These are phyloP conservation scores for Artibeus jamaicensis DNA, from an alignment of 2,797 vertebrate genomes.

Conservation along the genomic window DNA sequence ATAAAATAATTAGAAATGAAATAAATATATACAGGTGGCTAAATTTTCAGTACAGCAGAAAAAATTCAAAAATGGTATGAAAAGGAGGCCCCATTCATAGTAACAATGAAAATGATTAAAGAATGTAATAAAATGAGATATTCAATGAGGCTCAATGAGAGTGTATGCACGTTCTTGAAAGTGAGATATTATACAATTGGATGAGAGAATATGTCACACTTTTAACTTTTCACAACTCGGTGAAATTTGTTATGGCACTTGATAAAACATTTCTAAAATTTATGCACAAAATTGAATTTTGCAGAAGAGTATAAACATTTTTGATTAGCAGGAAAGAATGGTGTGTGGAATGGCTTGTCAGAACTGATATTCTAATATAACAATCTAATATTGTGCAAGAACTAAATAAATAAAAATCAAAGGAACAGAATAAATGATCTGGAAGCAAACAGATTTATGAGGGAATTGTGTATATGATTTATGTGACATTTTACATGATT, in stretches of 20 bases:
- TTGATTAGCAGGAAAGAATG: background rate
- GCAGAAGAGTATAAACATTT: background rate
- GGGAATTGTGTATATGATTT: background rate
- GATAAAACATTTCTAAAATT: conserved; percentile 13
- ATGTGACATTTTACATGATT: background rate
- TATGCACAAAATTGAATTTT: background rate
- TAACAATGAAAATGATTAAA: conserved; percentile 4
- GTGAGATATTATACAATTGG: background rate
- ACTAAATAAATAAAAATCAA: background rate
- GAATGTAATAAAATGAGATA: background rate
- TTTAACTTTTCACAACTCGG: background rate
- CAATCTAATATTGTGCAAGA: background rate
- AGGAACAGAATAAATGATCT: background rate
- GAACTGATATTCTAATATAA: background rate
- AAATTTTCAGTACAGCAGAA: background rate
- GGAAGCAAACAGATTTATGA: background rate
- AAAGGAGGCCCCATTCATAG: background rate
- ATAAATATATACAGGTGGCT: background rate
- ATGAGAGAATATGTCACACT: background rate
- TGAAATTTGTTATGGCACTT: background rate
- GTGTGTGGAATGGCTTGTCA: background rate
- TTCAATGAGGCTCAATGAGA: background rate
- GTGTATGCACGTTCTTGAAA: background rate
- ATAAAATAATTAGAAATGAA: background rate
- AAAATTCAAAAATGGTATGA: background rate